Percentiles rank a stretch among this genome's conserved stretches.
These are phyloP conservation scores for Pseudachorutes palmiensis DNA, from an alignment of 1,140 invertebrate genomes.

Conservation along the genomic window DNA sequence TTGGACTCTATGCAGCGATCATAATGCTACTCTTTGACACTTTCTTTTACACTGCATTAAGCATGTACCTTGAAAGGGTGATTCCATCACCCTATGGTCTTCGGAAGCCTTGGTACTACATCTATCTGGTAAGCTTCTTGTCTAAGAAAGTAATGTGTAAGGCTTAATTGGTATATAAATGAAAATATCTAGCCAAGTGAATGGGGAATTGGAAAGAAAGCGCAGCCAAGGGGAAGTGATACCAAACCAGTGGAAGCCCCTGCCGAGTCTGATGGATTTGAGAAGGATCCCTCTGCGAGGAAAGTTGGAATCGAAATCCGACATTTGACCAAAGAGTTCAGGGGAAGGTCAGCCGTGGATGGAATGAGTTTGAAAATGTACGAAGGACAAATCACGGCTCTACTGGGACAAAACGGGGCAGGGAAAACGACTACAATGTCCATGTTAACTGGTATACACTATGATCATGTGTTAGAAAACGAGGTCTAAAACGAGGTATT, in stretches of 20 bases:
- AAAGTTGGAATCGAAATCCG: slow-evolving; percentile 12
- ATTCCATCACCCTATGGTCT: slow-evolving; percentile 18
- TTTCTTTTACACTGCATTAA: slow-evolving; percentile 8
- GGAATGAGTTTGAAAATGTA: slow-evolving; percentile 26
- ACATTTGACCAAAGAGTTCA: slow-evolving; percentile 20
- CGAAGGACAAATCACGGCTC: slow-evolving; percentile 27
- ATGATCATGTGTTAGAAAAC: too few species aligned
- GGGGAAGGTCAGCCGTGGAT: slow-evolving; percentile 17
- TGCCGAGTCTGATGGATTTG: too few species aligned
- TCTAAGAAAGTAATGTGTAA: too few species aligned
- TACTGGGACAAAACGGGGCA: slow-evolving; percentile 49
- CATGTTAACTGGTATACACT: slow-evolving; percentile 61
- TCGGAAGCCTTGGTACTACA: slow-evolving; percentile 22
- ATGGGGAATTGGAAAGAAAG: background rate
- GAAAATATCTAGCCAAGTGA: background rate
- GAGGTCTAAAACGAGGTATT: background rate
- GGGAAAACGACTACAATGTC: slow-evolving; percentile 76
- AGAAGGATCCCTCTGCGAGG: background rate
- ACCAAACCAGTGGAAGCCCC: too few species aligned
- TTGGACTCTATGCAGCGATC: slow-evolving; percentile 2
- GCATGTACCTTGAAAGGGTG: slow-evolving; percentile 20
- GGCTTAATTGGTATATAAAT: too few species aligned
- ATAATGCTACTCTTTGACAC: slow-evolving; percentile 23
- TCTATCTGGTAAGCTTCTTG: slow-evolving; percentile 23
- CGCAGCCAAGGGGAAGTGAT: too few species aligned